A percentile compares a stretch with the other conserved stretches of the same genome.
These are phyloP conservation scores for Pseudomyrmex sp. DNA, from an alignment of 1,140 invertebrate genomes.

Conservation along the genomic window DNA sequence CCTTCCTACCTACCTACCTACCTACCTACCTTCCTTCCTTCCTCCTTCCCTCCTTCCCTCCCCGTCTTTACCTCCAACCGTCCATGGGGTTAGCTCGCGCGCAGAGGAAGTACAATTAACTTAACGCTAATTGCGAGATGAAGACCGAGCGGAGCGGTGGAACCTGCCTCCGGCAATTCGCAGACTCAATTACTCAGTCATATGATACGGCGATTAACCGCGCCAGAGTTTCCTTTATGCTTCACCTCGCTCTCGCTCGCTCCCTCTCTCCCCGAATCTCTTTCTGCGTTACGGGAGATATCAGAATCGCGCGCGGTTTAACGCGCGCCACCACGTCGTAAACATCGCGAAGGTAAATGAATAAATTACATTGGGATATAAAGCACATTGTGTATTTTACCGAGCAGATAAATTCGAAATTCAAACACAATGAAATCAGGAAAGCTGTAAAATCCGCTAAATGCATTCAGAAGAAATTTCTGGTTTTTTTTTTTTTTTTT, in stretches of 20 bases:
- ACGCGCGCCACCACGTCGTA: slow-evolving; percentile 1
- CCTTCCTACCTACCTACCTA: slow-evolving; percentile 36
- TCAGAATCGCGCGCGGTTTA: slow-evolving; percentile 40
- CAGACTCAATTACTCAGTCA: slow-evolving; percentile 59
- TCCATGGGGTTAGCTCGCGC: slow-evolving; percentile 44
- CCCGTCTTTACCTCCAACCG: slow-evolving; percentile 5
- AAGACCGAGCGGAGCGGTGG: slow-evolving; percentile 54
- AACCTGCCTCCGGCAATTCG: slow-evolving; percentile 60
- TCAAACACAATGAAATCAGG: background rate
- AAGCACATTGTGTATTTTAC: background rate
- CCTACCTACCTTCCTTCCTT: background rate
- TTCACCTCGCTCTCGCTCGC: background rate
- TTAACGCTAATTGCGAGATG: slow-evolving; percentile 66
- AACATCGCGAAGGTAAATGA: slow-evolving; percentile 8
- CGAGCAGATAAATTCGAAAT: slow-evolving; percentile 11
- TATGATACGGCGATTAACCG: slow-evolving; percentile 60
- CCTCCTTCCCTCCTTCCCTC: slow-evolving; percentile 2
- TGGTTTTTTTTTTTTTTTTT: slow-evolving; percentile 29
- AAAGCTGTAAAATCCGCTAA: background rate
- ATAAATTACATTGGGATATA: slow-evolving; percentile 17
- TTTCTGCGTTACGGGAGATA: slow-evolving; percentile 31
- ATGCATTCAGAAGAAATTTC: too few relatives aligned
- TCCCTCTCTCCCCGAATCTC: background rate
- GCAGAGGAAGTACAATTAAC: slow-evolving; percentile 68
- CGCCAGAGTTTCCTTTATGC: slow-evolving; percentile 52